Evolutionary conservation across 2,888 invertebrate species (phyloP).

Genomic region (Macrosiphum euphorbiae): DNA sequence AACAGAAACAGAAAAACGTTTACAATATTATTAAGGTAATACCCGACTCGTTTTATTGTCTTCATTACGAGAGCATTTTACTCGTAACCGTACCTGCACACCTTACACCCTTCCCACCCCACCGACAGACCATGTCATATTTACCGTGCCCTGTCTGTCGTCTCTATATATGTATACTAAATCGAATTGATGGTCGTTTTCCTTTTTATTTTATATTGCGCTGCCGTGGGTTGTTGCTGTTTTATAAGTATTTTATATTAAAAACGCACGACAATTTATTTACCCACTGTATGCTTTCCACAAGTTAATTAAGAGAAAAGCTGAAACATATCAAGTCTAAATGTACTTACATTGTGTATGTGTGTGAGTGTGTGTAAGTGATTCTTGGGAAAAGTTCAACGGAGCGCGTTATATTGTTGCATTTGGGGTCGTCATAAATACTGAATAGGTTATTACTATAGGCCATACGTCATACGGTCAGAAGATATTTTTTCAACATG

Average conservation of each 20-base stretch:
- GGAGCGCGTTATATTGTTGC: not conserved
- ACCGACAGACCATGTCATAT: conserved; percentile 31
- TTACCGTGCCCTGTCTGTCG: not conserved
- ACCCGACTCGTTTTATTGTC: conserved; percentile 61
- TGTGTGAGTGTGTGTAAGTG: not conserved
- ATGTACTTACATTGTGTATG: not conserved
- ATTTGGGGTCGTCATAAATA: not conserved
- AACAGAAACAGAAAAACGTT: conserved; percentile 53
- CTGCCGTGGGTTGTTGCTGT: not conserved
- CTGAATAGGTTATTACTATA: not conserved
- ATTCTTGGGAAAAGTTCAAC: not conserved
- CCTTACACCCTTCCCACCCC: not conserved
- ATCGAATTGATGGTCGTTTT: conserved; percentile 50
- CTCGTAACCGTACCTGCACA: not conserved
- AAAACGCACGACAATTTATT: conserved; percentile 45
- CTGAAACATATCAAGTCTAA: not conserved
- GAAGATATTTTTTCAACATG: not conserved
- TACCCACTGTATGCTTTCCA: conserved; percentile 3
- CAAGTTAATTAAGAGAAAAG: conserved; percentile 42
- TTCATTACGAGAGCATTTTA: conserved; percentile 46
- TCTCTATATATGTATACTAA: not conserved
- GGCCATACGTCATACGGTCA: not conserved
- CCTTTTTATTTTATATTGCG: conserved; percentile 51
- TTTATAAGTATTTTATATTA: conserved; percentile 57
- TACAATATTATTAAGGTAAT: conserved; percentile 64